A percentile compares a stretch with the other conserved stretches of the same genome.
These are phyloP conservation scores for Pseudomyrmex flavicornis DNA, from an alignment of 1,140 invertebrate species.

Conservation along the genomic window DNA sequence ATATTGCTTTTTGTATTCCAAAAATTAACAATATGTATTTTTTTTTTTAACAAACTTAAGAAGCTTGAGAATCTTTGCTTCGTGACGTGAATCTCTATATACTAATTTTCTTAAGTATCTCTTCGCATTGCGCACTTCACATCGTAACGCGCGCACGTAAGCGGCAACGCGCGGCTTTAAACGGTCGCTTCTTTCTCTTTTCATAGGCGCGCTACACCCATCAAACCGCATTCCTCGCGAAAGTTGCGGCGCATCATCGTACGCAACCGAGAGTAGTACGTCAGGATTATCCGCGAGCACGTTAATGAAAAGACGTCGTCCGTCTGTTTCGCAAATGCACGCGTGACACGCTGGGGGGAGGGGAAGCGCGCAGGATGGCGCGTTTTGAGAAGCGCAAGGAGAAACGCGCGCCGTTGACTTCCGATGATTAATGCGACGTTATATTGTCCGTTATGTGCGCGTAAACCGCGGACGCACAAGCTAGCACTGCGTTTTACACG, in stretches of 20 bases:
- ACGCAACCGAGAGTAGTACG: conserved; percentile 26
- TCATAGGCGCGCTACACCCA: conserved; percentile 49
- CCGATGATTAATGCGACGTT: conserved; percentile 59
- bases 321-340: conserved; percentile 35
- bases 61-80: neutral
- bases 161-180: conserved; percentile 33
- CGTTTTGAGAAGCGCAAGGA: conserved; percentile 43
- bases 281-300: conserved; percentile 56
- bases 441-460: conserved; percentile 47
- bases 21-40: too few species aligned
- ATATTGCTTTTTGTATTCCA: too few species aligned
- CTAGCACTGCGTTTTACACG: conserved; percentile 34
- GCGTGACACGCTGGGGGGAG: neutral
- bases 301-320: conserved; percentile 56
- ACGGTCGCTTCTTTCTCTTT: conserved; percentile 57
- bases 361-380: conserved; percentile 9
- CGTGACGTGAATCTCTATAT: neutral
- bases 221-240: conserved; percentile 56
- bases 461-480: conserved; percentile 15
- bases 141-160: conserved; percentile 37
- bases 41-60: neutral
- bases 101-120: conserved; percentile 40
- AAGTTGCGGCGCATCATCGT: conserved; percentile 44
- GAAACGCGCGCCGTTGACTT: conserved; percentile 46
- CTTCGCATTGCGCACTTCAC: neutral